phyloP scores from a whole-genome alignment of 1,140 invertebrate genomes.

The Brachionus rubens region DNA sequence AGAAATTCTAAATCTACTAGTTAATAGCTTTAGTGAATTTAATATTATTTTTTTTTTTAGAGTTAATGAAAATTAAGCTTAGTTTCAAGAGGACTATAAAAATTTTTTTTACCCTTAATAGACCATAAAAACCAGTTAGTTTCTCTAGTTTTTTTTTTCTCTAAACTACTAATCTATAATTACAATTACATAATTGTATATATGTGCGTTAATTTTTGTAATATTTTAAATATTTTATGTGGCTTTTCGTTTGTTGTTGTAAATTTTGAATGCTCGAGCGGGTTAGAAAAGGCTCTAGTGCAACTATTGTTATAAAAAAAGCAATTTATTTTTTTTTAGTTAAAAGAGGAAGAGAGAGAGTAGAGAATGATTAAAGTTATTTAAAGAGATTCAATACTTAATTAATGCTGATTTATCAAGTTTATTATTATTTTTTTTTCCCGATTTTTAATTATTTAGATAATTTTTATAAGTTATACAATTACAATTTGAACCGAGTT shows the following conservation, averaged over 20 bases:
- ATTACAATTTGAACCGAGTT: no score
- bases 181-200: slow-evolving; percentile 33
- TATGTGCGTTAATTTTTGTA: slow-evolving; percentile 20
- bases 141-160: not conserved
- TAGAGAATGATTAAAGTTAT: no score
- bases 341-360: no score
- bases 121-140: slow-evolving; percentile 33
- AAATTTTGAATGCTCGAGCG: slow-evolving; percentile 9
- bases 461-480: no score
- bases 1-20: not conserved
- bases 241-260: not conserved
- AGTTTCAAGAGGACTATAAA: slow-evolving; percentile 35
- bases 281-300: no score
- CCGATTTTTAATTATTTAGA: no score
- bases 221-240: not conserved
- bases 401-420: no score
- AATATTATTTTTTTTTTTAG: not conserved
- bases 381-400: no score
- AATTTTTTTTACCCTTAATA: slow-evolving; percentile 26
- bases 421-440: no score
- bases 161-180: slow-evolving; percentile 19
- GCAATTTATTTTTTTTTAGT: no score
- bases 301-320: no score
- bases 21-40: slow-evolving; percentile 7
- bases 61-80: not conserved